Evolutionary conservation across 2,797 vertebrate species (phyloP), one percentile per base, ranked within the genome.

Genomic region (Otolemur crassicaudatus): DNA sequence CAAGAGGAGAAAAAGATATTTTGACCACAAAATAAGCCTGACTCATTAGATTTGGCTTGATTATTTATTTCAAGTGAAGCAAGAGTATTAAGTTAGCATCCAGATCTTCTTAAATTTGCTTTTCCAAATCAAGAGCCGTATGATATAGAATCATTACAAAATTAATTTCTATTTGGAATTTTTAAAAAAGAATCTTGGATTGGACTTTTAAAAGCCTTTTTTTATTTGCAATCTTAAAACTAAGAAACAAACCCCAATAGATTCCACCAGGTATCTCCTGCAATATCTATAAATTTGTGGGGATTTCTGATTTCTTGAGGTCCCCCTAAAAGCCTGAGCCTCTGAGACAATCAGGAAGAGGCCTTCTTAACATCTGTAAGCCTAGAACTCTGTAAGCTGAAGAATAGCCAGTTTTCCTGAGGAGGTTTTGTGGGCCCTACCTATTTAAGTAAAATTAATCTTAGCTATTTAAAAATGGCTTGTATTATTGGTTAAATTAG

Each of bases 141-240:
- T 19, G 72, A 19, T 58, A 60, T 67, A 43, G 40, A 82, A 90
- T 27, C 72, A 75, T 61, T 70, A 70, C 43, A 87, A 77, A 82
- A 65, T 87, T 83, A 82, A 83, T 65, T 94, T 95, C 22, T 81
- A 40, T 61, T 81, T 92, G 40, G 67, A 83, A 75, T 40, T 31
- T 88, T 87, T 49, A 16, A 65, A 91, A 88, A 69, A 37, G 61
- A 90, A 14, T 82, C 22, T 92, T 40, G 76, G 7, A 63, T 77
- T 82, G 23, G 31, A 69, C 16, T 86, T 94, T n/a, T 46, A 76
- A 92, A 69, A 87, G 16, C 49, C 7, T 75, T 60, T 75, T 34
- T 34, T 79, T 72, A 43, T 43, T 83, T 43, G 27, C 37, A 7
- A 69, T 83, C 22, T 85, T 76, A 49, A 88, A 83, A 16, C 16